phyloP scores from a whole-genome alignment of 2,888 invertebrate species.

The Heliconius charithonia region DNA sequence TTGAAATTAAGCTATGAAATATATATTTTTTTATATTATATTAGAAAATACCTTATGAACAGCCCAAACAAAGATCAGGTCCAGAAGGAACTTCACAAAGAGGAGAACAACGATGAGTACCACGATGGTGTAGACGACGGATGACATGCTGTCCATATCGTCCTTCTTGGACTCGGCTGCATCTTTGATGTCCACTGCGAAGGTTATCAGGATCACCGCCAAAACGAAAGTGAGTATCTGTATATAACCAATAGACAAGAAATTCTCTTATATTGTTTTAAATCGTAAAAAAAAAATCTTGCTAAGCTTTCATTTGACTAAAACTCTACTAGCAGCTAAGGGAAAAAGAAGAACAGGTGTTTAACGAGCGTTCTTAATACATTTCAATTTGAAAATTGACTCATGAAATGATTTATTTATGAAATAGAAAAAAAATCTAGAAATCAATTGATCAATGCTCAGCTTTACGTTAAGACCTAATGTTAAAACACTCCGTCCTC shows the following conservation, averaged over 20 bases:
- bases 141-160: conserved; percentile 63
- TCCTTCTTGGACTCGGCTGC: conserved; percentile 59
- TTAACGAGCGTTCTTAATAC: no score
- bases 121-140: conserved; percentile 73
- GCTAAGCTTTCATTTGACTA: neutral
- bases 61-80: conserved; percentile 72
- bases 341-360: neutral
- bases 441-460: no score
- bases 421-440: no score
- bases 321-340: no score
- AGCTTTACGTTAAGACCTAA: no score
- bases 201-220: conserved; percentile 69
- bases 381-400: no score
- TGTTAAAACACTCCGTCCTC: no score
- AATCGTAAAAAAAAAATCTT: neutral
- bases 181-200: conserved; percentile 69
- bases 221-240: conserved; percentile 72
- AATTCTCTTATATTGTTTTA: neutral
- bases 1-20: neutral
- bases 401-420: no score
- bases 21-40: neutral
- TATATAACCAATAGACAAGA: conserved; percentile 35
- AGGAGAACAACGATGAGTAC: conserved; percentile 68
- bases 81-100: conserved; percentile 69
- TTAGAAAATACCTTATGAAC: conserved; percentile 65